phyloP scores from a whole-genome alignment of 2,113 vertebrate species.

The Hemichromis elongatus region DNA sequence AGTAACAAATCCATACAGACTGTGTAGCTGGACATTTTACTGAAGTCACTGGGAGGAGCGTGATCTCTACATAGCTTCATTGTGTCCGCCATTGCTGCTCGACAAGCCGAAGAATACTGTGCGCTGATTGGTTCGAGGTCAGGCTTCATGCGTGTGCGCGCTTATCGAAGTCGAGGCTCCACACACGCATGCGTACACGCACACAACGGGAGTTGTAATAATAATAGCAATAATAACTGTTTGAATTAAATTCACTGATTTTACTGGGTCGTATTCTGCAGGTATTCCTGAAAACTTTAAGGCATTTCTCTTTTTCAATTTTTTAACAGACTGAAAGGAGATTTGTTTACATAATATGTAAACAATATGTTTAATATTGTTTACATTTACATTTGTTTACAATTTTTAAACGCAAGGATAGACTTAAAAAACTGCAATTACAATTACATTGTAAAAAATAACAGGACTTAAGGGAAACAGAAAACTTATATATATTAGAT shows the following conservation, averaged over 20 bases:
- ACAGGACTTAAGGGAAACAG: background rate
- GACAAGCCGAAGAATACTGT: background rate
- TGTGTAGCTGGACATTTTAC: conserved; percentile 22
- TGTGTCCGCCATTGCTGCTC: conserved; percentile 63
- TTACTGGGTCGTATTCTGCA: background rate
- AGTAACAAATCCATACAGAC: conserved; percentile 56
- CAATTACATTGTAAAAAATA: background rate
- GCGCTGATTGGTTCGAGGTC: conserved; percentile 55
- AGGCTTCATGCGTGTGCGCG: background rate
- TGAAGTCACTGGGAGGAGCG: background rate
- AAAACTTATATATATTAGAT: background rate
- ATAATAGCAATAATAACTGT: background rate
- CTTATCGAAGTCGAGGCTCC: too few relatives aligned
- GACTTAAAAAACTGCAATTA: background rate
- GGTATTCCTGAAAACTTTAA: background rate
- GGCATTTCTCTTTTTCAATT: background rate
- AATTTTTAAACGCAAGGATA: background rate
- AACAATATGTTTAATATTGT: too few relatives aligned
- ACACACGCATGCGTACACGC: background rate
- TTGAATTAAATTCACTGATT: background rate
- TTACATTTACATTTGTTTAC: too few relatives aligned
- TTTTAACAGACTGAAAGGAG: background rate
- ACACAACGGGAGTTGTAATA: background rate
- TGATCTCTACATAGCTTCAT: background rate
- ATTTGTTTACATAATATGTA: too few relatives aligned